Evolutionary conservation across 2,888 invertebrate genomes (phyloP), one percentile per base, ranked within the genome.

Genomic region (Himalopsyche kuldschensis): DNA sequence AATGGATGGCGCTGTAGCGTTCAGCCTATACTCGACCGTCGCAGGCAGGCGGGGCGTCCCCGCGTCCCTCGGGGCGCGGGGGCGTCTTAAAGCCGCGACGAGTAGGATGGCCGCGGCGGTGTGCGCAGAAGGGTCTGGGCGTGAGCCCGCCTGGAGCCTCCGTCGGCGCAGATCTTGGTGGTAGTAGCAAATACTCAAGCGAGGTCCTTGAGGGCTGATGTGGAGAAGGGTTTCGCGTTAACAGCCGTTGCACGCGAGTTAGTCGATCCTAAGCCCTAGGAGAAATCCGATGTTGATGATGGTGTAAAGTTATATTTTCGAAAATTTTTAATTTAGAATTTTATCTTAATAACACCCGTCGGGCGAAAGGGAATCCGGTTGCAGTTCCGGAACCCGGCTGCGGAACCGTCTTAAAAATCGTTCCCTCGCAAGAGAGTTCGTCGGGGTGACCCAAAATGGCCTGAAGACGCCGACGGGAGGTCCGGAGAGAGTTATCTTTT

Each of bases 181-280:
- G 93, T 93, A 93, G 94, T 94, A 94, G 94, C 94, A 94, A 94
- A 93, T 93, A 94, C 92, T 93, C 93, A 90, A 93, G 92, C 90
- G 93, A 93, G 92, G 89, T 88, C 91, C 91, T 92, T 90, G 92
- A 92, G 91, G 92, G 91, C 92, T 48, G 48, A 48, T 48, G 48
- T 48, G 48, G 48, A 48, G 48, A 48, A 48, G 48, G 48, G 48
- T 48, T 48, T 48, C 48, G 48, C 48, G 48, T 48, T 48, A 48
- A 48, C n/a, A 48, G 48, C 48, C 48, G 48, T 48, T 48, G 48
- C 48, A 48, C 48, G 48, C 48, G 20, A 48, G 48, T 48, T 48
- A 48, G 48, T 48, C 48, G 48, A 48, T 48, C 48, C 48, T 48
- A 48, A 48, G 48, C 48, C 48, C 48, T 48, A 48, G 48, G 48